A percentile compares a stretch with the other conserved stretches of the same genome.
These are phyloP conservation scores for Thera obeliscata DNA, from an alignment of 2,888 invertebrate species.

Conservation along the genomic window DNA sequence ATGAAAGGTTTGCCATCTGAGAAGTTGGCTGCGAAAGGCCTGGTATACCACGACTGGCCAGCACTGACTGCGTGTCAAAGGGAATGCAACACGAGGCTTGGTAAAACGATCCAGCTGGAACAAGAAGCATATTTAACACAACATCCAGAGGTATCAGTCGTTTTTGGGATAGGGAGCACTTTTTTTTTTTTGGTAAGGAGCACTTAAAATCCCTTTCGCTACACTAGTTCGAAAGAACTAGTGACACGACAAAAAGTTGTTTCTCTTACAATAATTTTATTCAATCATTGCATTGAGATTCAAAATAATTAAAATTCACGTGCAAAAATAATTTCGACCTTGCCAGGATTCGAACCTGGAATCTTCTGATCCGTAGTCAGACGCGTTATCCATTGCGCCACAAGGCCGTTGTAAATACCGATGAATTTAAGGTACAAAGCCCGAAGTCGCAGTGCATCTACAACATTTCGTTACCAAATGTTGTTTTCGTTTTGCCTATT, in stretches of 20 bases:
- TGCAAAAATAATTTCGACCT: conserved; percentile 62
- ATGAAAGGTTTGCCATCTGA: conserved; percentile 58
- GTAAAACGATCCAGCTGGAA: conserved; percentile 64
- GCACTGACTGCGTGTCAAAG: conserved; percentile 61
- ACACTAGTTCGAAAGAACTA: too few species aligned
- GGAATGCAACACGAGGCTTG: conserved; percentile 58
- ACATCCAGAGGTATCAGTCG: conserved; percentile 66
- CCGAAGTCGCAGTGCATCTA: too few species aligned
- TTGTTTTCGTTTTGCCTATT: too few species aligned
- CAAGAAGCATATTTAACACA: conserved; percentile 67
- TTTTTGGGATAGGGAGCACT: too few species aligned
- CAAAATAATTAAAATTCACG: too few species aligned
- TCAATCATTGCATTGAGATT: too few species aligned
- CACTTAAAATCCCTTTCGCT: too few species aligned
- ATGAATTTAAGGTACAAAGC: too few species aligned
- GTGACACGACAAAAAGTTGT: too few species aligned
- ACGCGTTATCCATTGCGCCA: conserved; percentile 88
- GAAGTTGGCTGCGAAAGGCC: conserved; percentile 56
- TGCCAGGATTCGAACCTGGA: conserved; percentile 88
- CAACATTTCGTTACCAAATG: too few species aligned
- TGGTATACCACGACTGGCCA: conserved; percentile 58
- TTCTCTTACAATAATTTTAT: too few species aligned
- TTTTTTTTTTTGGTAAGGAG: too few species aligned
- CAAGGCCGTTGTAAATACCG: conserved; percentile 70
- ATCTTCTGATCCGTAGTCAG: conserved; percentile 89